phyloP scores from a whole-genome alignment of 2,113 vertebrate genomes.

The Cyanocitta stelleri region DNA sequence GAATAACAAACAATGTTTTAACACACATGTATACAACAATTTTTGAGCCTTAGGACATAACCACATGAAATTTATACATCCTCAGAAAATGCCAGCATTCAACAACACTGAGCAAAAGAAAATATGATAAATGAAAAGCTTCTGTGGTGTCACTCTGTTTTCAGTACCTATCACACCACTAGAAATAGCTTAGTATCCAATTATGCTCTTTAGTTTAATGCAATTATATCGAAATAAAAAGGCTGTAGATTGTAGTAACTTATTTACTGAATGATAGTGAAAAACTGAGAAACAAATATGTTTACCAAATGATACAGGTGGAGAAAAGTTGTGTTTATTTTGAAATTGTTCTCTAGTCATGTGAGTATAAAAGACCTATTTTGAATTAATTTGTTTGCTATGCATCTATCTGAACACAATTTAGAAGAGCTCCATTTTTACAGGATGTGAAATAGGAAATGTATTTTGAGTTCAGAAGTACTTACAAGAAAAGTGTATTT shows the following conservation, averaged over 20 bases:
- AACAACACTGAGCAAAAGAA: constrained; percentile 5
- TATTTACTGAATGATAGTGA: background rate
- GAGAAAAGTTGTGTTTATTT: background rate
- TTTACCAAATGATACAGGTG: background rate
- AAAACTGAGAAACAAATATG: background rate
- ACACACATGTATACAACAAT: background rate
- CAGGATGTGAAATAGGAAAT: background rate
- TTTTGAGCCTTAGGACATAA: background rate
- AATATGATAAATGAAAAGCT: background rate
- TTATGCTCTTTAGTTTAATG: background rate
- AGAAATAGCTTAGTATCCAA: background rate
- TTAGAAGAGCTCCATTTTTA: background rate
- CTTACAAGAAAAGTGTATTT: background rate
- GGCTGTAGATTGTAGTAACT: background rate
- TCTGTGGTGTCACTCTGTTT: background rate
- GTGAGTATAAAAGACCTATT: background rate
- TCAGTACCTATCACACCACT: background rate
- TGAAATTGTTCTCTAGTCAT: background rate
- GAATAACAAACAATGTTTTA: constrained; percentile 32
- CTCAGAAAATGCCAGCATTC: constrained; percentile 11
- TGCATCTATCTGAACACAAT: background rate
- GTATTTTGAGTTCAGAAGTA: background rate
- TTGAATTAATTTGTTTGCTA: background rate
- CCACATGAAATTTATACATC: background rate
- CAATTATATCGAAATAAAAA: background rate